phyloP scores from a whole-genome alignment of 2,113 vertebrate genomes.

The Scalopus aquaticus region DNA sequence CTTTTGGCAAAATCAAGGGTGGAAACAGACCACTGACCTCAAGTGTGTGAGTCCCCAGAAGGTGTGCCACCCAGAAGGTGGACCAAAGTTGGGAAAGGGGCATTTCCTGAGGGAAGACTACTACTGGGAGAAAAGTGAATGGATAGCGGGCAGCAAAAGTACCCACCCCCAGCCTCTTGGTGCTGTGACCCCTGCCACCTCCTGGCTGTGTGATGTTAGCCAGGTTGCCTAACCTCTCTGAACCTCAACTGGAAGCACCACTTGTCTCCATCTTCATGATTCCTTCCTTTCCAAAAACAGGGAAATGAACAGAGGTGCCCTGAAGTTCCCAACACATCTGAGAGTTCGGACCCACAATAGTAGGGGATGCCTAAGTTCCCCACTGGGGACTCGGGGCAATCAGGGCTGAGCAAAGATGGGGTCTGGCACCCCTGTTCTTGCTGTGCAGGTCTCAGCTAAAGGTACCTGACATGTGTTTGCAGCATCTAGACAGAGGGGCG shows the following conservation, averaged over 20 bases:
- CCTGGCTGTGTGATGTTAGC: background rate
- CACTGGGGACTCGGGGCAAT: background rate
- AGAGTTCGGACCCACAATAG: background rate
- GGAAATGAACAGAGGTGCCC: too few relatives aligned
- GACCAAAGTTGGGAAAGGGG: background rate
- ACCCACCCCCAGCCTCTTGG: background rate
- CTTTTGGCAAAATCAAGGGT: too few relatives aligned
- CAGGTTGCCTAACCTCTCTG: background rate
- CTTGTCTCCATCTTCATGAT: background rate
- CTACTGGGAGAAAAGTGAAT: background rate
- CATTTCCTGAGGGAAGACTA: background rate
- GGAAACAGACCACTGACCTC: background rate
- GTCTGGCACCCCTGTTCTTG: slow-evolving; percentile 22
- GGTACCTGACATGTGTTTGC: background rate
- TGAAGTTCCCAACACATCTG: background rate
- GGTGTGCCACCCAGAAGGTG: too few relatives aligned
- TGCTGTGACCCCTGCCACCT: background rate
- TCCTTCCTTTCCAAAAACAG: background rate
- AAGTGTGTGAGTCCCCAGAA: background rate
- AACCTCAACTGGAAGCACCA: background rate
- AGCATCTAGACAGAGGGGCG: background rate
- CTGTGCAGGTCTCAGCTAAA: background rate
- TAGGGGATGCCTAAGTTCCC: background rate
- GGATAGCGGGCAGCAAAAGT: background rate
- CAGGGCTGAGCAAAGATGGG: background rate